phyloP scores from a whole-genome alignment of 2,888 invertebrate genomes.

The Listrodromus nycthemerus region DNA sequence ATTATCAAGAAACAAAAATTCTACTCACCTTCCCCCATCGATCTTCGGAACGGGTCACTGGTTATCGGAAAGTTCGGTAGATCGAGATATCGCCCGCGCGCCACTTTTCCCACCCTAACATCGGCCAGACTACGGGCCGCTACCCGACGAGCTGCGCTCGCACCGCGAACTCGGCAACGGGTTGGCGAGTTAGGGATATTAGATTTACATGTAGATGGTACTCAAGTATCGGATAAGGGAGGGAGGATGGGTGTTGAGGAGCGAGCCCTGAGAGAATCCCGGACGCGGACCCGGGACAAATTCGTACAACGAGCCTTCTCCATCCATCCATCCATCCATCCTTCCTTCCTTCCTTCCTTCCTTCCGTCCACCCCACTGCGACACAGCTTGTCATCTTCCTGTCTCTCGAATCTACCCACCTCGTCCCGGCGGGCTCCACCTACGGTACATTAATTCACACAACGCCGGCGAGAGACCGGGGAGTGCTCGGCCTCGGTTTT shows the following conservation, averaged over 20 bases:
- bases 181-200: slow-evolving; percentile 76
- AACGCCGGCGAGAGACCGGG: background rate
- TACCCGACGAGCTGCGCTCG: slow-evolving; percentile 30
- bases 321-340: too few relatives aligned
- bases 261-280: background rate
- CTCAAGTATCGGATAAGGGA: slow-evolving; percentile 76
- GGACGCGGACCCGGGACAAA: too few relatives aligned
- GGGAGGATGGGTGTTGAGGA: background rate
- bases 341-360: background rate
- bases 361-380: slow-evolving; percentile 1
- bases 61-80: too few relatives aligned
- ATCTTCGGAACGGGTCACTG: too few relatives aligned
- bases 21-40: too few relatives aligned
- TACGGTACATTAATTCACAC: slow-evolving; percentile 23
- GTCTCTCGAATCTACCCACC: slow-evolving; percentile 33
- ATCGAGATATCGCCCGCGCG: too few relatives aligned
- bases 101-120: too few relatives aligned
- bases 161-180: slow-evolving; percentile 60
- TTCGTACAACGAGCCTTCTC: too few relatives aligned
- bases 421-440: background rate
- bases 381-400: slow-evolving; percentile 42
- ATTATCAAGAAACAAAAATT: too few relatives aligned
- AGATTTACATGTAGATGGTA: slow-evolving; percentile 83
- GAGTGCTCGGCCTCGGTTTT: slow-evolving; percentile 24
- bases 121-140: slow-evolving; percentile 10